A percentile compares a stretch with the other conserved stretches of the same genome.
These are phyloP conservation scores for Papilio protenor DNA, from an alignment of 2,888 invertebrate genomes.

Conservation along the genomic window DNA sequence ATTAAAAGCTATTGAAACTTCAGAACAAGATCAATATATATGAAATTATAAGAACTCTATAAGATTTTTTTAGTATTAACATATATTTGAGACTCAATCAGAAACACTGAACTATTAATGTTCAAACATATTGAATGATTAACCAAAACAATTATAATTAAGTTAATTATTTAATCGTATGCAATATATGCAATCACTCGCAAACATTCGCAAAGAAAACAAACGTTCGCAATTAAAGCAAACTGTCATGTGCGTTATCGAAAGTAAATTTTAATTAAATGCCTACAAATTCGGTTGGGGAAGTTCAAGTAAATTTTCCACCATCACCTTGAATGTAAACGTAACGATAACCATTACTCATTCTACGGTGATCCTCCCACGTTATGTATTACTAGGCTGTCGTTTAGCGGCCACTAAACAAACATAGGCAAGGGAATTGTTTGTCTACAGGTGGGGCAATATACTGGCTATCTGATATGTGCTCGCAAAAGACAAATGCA, in stretches of 20 bases:
- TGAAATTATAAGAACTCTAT: not conserved
- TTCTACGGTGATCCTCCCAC: conserved; percentile 58
- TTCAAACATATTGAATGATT: not conserved
- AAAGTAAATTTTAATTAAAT: conserved; percentile 26
- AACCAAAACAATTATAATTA: not conserved
- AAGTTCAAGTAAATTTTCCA: conserved; percentile 65
- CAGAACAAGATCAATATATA: not conserved
- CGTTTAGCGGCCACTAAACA: conserved; percentile 57
- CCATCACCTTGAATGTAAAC: conserved; percentile 61
- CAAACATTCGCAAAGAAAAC: not conserved
- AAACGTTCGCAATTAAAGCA: conserved; percentile 11
- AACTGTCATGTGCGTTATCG: conserved; percentile 17
- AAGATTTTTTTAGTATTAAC: not conserved
- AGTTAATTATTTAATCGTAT: not conserved
- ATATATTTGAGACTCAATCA: not conserved
- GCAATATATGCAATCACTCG: not conserved
- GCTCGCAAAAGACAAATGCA: conserved; percentile 32
- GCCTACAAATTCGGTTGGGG: conserved; percentile 44
- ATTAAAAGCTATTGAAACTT: conserved; percentile 22
- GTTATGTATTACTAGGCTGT: conserved; percentile 45
- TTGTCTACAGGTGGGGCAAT: conserved; percentile 47
- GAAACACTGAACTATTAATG: not conserved
- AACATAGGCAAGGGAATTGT: conserved; percentile 54
- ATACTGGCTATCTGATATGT: conserved; percentile 16
- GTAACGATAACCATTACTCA: conserved; percentile 70